phyloP scores from a whole-genome alignment of 2,113 vertebrate genomes.

The Machaerirhynchus nigripectus region DNA sequence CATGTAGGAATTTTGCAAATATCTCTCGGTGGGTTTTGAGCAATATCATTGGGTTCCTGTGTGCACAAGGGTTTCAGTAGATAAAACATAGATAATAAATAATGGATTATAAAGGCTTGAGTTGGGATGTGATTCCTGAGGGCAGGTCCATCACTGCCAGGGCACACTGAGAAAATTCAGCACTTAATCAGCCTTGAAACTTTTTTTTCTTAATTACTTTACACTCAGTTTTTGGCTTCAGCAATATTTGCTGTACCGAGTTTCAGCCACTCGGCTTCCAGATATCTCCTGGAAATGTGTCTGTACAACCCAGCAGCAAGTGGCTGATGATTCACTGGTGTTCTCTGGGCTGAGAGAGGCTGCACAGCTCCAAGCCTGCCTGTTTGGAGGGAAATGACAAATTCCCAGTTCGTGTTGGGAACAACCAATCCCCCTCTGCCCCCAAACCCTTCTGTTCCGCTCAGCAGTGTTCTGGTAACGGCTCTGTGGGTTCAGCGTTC shows the following conservation, averaged over 20 bases:
- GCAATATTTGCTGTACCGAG: background rate
- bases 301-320: background rate
- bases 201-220: background rate
- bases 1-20: background rate
- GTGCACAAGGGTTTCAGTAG: background rate
- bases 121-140: background rate
- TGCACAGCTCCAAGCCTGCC: background rate
- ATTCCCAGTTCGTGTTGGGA: background rate
- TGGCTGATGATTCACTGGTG: background rate
- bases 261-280: background rate
- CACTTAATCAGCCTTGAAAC: background rate
- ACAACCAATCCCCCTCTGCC: background rate
- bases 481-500: background rate
- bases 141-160: background rate
- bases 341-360: background rate
- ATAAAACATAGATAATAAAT: background rate
- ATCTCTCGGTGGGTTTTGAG: background rate
- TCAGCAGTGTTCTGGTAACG: background rate
- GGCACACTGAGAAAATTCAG: background rate
- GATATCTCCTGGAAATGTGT: accelerated
- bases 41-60: accelerated
- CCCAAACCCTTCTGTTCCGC: background rate
- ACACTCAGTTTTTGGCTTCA: background rate
- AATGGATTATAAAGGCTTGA: background rate
- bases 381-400: background rate